phyloP scores from a whole-genome alignment of 2,113 vertebrate species.

The Labeo rohita region DNA sequence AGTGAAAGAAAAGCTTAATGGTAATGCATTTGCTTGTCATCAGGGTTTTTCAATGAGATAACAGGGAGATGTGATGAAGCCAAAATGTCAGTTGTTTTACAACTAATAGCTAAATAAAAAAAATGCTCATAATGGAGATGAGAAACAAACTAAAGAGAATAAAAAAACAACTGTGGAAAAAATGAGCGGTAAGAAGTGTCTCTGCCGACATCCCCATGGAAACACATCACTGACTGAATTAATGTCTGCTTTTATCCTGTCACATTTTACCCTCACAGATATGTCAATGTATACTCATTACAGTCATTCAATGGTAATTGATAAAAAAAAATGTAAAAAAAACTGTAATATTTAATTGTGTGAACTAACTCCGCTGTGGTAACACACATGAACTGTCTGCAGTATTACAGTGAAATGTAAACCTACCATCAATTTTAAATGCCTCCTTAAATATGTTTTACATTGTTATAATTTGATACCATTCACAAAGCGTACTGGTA shows the following conservation, averaged over 20 bases:
- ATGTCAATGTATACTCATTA: conserved; percentile 24
- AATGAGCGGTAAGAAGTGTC: neutral
- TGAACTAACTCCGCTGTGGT: neutral
- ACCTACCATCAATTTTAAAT: no score
- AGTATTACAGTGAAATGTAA: neutral
- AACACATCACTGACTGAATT: conserved; percentile 39
- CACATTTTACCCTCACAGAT: neutral
- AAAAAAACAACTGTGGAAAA: neutral
- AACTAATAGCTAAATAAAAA: conserved; percentile 28
- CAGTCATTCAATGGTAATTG: neutral
- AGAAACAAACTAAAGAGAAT: neutral
- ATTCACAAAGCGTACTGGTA: neutral
- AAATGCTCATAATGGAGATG: neutral
- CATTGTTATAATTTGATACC: neutral
- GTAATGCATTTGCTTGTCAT: conserved; percentile 35
- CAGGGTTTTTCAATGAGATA: conserved; percentile 34
- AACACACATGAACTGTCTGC: no score
- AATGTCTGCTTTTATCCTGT: conserved; percentile 45
- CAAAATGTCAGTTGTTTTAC: conserved; percentile 12
- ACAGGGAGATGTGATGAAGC: conserved; percentile 13
- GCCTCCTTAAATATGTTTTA: neutral
- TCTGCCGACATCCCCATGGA: conserved; percentile 37
- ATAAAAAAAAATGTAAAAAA: neutral
- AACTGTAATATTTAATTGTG: neutral
- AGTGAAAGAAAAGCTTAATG: conserved; percentile 48